phyloP scores from a whole-genome alignment of 2,888 invertebrate genomes.

The Lissonota sp. region DNA sequence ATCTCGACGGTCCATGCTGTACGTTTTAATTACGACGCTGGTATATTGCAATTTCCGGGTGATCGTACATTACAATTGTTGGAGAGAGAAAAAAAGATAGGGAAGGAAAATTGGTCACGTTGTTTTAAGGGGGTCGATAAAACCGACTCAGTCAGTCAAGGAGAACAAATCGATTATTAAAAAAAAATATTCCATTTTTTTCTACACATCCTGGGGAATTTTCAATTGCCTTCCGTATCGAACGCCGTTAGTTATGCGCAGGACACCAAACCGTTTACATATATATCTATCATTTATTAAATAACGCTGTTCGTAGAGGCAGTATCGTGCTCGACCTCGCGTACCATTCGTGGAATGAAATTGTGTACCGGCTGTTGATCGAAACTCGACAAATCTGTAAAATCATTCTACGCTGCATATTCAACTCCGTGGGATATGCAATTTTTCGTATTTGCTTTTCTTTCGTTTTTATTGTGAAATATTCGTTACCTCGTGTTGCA shows the following conservation, averaged over 20 bases:
- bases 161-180: too few species aligned
- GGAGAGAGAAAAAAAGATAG: slow-evolving; percentile 8
- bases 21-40: slow-evolving; percentile 54
- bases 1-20: slow-evolving; percentile 45
- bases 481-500: slow-evolving; percentile 55
- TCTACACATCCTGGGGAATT: slow-evolving; percentile 5
- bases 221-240: slow-evolving; percentile 41
- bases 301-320: slow-evolving; percentile 43
- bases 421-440: too few species aligned
- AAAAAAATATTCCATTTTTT: not conserved
- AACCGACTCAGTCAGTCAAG: too few species aligned
- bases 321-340: slow-evolving; percentile 76
- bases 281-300: slow-evolving; percentile 20
- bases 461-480: not conserved
- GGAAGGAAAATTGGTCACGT: too few species aligned
- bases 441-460: too few species aligned
- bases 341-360: slow-evolving; percentile 79
- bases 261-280: too few species aligned
- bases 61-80: slow-evolving; percentile 50
- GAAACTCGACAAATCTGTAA: slow-evolving; percentile 67
- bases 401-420: too few species aligned
- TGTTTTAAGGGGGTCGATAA: too few species aligned
- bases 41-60: slow-evolving; percentile 43
- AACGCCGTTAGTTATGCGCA: too few species aligned
- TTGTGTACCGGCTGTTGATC: slow-evolving; percentile 71